Evolutionary conservation across 2,113 vertebrate genomes (phyloP), one percentile per base, ranked within the genome.

Genomic region (Chamaetylas fuelleborni): DNA sequence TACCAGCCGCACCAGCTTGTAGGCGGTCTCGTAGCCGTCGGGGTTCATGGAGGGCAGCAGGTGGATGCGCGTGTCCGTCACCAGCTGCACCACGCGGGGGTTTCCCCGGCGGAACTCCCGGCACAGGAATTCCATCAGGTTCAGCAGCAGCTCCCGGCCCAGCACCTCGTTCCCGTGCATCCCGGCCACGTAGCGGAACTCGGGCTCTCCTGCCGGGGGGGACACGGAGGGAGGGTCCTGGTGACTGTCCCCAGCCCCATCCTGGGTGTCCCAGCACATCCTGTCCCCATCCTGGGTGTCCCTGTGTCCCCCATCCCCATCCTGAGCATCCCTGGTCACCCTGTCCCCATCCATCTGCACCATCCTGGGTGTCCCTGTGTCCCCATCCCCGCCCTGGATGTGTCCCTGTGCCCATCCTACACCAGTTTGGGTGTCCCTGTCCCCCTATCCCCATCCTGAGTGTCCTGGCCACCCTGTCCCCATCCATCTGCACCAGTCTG

Each of bases 91-190:
- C 14, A 99, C 74, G 4, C 99, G 98, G 3, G 98, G 97, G 93
- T 99, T 97, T 8, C 98, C 98, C 34, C 45, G 96, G 25, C 98
- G 98, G 96, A 98, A 99, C 69, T 99, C 98, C 5, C 28, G 98
- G 95, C 99, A 99, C 80, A 99, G 90, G 93, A 98, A 99, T 96
- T 99, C 98, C 99, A 99, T 99, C 47, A 99, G 98, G 91, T 99
- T 98, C 40, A 99, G 98, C 94, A 99, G 97, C 71, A 99, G 95
- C 96, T 99, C 99, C 54, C 99, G 98, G 26, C 99, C 99, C 62
- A 99, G 97, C 24, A 95, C 99, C 97, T 99, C 99, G 4, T 99
- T 99, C 16, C 99, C 99, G 7, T 99, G 99, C 99, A 99, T 99
- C 61, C 99, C 99, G 0, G 99, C 99, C 98, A 99, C 99, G 8